Evolutionary conservation across 2,113 vertebrate genomes (phyloP).

Genomic region (Crotalus tigris): DNA sequence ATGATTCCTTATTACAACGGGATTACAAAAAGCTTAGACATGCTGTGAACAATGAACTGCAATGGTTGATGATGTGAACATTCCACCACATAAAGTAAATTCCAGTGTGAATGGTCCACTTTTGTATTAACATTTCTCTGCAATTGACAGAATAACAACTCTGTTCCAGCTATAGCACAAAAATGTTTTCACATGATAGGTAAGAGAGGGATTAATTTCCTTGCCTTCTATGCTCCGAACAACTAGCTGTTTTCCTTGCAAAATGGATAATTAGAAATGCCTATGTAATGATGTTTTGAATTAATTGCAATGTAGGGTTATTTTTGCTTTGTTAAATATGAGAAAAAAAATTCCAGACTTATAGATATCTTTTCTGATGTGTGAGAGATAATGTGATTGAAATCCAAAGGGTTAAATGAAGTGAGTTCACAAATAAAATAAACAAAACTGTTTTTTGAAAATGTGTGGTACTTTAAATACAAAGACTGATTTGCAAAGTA

Average conservation of each 20-base stretch:
- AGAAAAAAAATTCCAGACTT: neutral
- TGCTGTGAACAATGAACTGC: neutral
- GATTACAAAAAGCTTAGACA: neutral
- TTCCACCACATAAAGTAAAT: neutral
- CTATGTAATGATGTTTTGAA: neutral
- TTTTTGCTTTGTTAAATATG: neutral
- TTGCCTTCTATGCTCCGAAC: neutral
- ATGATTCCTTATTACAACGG: neutral
- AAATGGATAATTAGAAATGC: neutral
- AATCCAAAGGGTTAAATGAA: conserved; percentile 10
- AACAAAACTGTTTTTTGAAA: neutral
- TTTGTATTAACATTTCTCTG: neutral
- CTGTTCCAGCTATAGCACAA: neutral
- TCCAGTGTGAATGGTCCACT: neutral
- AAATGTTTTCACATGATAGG: neutral
- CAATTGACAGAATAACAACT: neutral
- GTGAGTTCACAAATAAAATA: conserved; percentile 21
- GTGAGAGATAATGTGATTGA: conserved; percentile 34
- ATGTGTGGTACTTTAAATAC: neutral
- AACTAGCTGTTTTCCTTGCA: neutral
- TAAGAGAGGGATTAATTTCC: neutral
- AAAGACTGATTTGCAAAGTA: neutral
- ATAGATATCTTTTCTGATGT: conserved; percentile 42
- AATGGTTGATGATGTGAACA: neutral
- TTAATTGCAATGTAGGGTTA: neutral